Base-by-base conservation (phyloP, 2,113 vertebrate genomes). In the Tupaia chinensis region DNA sequence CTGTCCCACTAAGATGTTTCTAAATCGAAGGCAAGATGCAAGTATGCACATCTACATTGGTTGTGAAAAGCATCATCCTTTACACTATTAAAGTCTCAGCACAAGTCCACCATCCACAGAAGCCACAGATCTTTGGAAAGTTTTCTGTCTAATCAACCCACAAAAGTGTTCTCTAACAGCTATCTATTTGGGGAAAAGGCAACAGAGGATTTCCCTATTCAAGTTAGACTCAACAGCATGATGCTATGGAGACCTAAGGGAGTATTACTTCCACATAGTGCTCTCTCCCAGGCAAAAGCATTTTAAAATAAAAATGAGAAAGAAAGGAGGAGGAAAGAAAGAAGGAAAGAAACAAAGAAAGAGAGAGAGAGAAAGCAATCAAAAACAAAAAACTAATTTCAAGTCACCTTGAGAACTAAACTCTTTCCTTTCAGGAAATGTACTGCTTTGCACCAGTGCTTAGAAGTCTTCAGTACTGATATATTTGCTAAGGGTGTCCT, bases 41-140 rank as follows among this genome's bases (percentile, higher is more conserved):
- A 85, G 13, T 0, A 3, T 15, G 61, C 0, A 0, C 9, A 91
- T 80, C 3, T 96, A 89, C 0, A 0, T 22, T 83, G 7, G 85
- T 70, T 93, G 61, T 89, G 27, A 78, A 84, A 95, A 79, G 6
- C 0, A 3, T 1, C 63, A 73, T 81, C 12, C 23, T 44, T 54
- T 73, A 25, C 87, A 89, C 11, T 29, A 72, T 0, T 85, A 69
- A 76, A 0, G 54, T 44, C 19, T 22, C 82, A 86, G 61, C 20
- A 83, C 23, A 54, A 77, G 44, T 27, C 66, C 73, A n/a, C 27
- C 15, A n/a, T 87, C 63, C n/a, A 44, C 80, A 25, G 56, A 58
- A 95, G 15, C 17, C 32, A 66, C 60, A 44, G 73, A 70, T 89
- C 15, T 17, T 63, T 19, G 23, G 14, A 88, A 93, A 66, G n/a